phyloP scores from a whole-genome alignment of 1,140 invertebrate species.

The Colletes latitarsis region DNA sequence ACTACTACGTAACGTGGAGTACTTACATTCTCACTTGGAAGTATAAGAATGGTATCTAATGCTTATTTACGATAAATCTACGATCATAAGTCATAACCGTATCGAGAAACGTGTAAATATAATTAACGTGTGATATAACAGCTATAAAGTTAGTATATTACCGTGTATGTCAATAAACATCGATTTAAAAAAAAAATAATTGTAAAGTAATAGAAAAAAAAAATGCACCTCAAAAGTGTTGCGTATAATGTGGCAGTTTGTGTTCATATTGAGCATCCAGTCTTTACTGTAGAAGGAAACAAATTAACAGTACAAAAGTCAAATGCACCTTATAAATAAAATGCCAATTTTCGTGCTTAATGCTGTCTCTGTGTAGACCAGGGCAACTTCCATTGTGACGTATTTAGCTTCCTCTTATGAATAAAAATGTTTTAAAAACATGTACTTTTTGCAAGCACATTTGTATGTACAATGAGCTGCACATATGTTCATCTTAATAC shows the following conservation, averaged over 20 bases:
- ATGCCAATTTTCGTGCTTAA: neutral
- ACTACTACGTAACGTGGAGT: conserved; percentile 4
- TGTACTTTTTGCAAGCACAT: neutral
- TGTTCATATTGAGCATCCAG: conserved; percentile 32
- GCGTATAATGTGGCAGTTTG: conserved; percentile 37
- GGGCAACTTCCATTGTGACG: neutral
- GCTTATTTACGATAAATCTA: conserved; percentile 18
- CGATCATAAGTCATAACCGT: conserved; percentile 11
- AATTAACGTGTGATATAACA: conserved; percentile 23
- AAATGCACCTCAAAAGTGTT: conserved; percentile 26
- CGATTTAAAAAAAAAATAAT: conserved; percentile 21
- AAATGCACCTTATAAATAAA: conserved; percentile 20
- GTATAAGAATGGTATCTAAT: conserved; percentile 32
- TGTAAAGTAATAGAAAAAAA: neutral
- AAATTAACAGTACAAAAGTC: neutral
- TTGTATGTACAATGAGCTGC: neutral
- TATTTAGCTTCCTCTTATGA: neutral
- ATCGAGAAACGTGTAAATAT: conserved; percentile 33
- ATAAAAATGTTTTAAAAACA: neutral
- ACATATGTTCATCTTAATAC: neutral
- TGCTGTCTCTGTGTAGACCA: neutral
- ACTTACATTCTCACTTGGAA: conserved; percentile 31
- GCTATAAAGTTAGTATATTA: conserved; percentile 28
- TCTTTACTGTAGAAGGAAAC: conserved; percentile 24
- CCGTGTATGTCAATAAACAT: conserved; percentile 4